Base-by-base conservation (phyloP, 2,797 vertebrate genomes). In the Agapornis canus region DNA sequence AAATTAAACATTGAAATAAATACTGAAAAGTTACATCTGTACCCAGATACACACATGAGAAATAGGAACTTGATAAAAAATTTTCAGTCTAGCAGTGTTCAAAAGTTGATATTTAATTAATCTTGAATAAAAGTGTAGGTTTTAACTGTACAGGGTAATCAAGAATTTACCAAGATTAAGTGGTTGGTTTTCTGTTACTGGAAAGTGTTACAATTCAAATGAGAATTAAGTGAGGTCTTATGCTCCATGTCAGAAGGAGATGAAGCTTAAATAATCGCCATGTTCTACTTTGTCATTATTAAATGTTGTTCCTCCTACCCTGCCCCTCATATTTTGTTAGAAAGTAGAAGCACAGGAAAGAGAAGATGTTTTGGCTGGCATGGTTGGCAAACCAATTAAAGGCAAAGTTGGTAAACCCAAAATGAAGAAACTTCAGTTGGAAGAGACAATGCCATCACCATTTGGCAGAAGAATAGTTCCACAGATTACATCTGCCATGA, bases 391-490 rank as follows among this genome's bases (percentile, higher is more conserved):
- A 96, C 97, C 99, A 95, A 98, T 99, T 90, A 99, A 99, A 97
- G 99, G 99, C 42, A 99, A 99, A 98, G 98, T 99, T 86, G 99
- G 99, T 60, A 99, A 99, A 96, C 99, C 99, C 72, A 99, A 99
- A 96, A 98, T 97, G 59, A 99, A 99, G 98, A 99, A 99, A 96
- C 94, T 99, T 96, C 99, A 99, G 60, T 91, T 99, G 94, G 99
- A 99, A 95, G 99, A 99, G 98, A 99, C 99, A 2, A 91, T 99
- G 98, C 99, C 99, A 0, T 99, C 99, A 5, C 99, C 99, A 1
- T 99, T 98, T 47, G 99, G 99, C 12, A 98, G 99, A 89, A 98
- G 99, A 96, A 97, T 99, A 94, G 98, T 99, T 87, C 99, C 99
- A 15, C 98, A 99, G 40, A 98, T 99, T 77, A 98, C 98, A 8